Conservation (phyloP, 64 coral and sea anemone genomes). For the Porites australiensis region DNA sequence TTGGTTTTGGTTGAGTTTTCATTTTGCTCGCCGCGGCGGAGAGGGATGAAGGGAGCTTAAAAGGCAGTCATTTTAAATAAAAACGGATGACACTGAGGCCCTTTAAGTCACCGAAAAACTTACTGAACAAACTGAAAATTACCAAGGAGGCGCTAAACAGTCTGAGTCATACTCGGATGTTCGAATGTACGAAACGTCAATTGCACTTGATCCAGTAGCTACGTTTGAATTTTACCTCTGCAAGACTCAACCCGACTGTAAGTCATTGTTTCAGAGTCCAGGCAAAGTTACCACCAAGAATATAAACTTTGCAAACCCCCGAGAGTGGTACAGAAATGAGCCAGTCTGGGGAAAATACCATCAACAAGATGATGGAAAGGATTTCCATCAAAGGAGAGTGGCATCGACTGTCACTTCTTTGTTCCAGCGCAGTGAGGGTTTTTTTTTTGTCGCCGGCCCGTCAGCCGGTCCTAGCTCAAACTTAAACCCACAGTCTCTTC, state of each 20-base stretch:
- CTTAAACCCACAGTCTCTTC: too few species aligned
- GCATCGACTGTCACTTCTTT: slow-evolving; percentile 36
- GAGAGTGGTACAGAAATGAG: slow-evolving; percentile 67
- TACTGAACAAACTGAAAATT: slow-evolving; percentile 71
- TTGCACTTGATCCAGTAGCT: slow-evolving; percentile 38
- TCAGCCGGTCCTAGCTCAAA: too few species aligned
- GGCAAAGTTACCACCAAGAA: slow-evolving; percentile 28
- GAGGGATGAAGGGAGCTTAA: too few species aligned
- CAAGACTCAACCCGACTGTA: slow-evolving; percentile 47
- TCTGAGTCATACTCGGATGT: slow-evolving; percentile 49
- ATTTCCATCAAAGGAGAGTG: slow-evolving; percentile 54
- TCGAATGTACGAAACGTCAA: slow-evolving; percentile 73
- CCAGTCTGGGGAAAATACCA: neutral
- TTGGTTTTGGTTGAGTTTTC: neutral
- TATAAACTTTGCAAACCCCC: slow-evolving; percentile 37
- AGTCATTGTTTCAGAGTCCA: slow-evolving; percentile 49
- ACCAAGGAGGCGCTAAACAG: slow-evolving; percentile 69
- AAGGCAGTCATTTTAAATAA: too few species aligned
- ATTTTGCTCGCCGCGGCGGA: neutral
- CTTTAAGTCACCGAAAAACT: slow-evolving; percentile 32
- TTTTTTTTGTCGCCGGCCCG: too few species aligned
- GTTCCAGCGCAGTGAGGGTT: slow-evolving; percentile 27
- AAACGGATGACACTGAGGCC: slow-evolving; percentile 6
- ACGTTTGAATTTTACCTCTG: slow-evolving; percentile 64
- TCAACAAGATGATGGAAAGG: slow-evolving; percentile 32